These are phyloP conservation scores for Ridgeia piscesae DNA, from an alignment of 1,140 invertebrate genomes.

Conservation along the genomic window DNA sequence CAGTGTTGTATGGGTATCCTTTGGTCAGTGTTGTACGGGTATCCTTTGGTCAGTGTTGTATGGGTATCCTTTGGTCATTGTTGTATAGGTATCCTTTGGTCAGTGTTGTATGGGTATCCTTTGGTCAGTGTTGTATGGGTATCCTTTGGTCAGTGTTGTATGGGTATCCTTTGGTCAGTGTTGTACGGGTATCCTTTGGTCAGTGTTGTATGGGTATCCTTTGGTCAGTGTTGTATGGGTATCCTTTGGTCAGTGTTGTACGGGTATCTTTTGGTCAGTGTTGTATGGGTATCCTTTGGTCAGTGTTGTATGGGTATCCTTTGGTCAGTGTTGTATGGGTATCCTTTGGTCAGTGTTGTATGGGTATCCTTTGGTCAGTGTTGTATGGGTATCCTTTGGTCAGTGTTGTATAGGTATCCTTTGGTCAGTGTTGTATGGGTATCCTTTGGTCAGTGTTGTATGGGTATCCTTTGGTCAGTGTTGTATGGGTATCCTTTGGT, in stretches of 20 bases:
- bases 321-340: background rate
- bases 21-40: no score
- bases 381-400: background rate
- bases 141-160: background rate
- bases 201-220: background rate
- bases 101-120: background rate
- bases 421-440: background rate
- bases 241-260: no score
- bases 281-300: background rate
- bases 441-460: no score
- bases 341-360: no score
- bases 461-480: background rate
- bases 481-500: background rate
- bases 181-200: no score
- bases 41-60: background rate
- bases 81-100: no score
- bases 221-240: background rate
- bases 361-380: background rate
- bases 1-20: background rate
- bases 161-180: background rate
- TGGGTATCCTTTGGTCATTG: background rate
- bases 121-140: no score
- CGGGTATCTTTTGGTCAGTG: background rate
- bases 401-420: no score
- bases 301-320: no score